phyloP scores from a whole-genome alignment of 2,113 vertebrate species.

The Tyrannus savana region DNA sequence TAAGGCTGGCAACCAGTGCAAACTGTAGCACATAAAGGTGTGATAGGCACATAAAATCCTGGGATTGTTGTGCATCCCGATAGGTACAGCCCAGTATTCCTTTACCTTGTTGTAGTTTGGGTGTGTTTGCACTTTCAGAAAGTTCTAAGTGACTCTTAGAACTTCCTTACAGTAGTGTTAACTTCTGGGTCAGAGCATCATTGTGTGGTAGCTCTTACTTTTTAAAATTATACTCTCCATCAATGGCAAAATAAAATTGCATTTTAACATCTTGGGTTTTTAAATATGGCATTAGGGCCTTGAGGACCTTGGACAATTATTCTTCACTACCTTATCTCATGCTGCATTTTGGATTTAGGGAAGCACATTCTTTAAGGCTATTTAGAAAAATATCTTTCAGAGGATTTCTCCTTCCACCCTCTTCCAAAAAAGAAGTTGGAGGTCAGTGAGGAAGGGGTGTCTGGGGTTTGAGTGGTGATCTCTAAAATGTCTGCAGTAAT shows the following conservation, averaged over 20 bases:
- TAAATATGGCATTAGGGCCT: rapidly evolving
- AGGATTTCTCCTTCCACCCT: background rate
- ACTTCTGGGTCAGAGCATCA: background rate
- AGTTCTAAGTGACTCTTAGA: background rate
- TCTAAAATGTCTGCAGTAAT: background rate
- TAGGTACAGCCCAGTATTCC: background rate
- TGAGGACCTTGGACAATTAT: background rate
- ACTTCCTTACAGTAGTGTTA: background rate
- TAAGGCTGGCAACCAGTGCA: background rate
- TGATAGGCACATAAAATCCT: background rate
- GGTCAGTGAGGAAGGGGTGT: background rate
- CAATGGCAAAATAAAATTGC: background rate
- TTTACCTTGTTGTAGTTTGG: background rate
- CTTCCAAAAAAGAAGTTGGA: background rate
- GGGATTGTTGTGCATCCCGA: background rate
- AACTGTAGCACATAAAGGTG: background rate
- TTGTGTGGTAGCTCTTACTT: background rate
- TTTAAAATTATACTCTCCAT: background rate
- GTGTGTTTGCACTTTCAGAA: background rate
- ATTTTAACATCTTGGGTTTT: background rate
- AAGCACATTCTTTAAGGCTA: background rate
- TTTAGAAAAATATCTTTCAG: background rate
- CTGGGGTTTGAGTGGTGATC: background rate
- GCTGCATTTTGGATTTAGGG: background rate
- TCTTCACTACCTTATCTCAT: background rate